phyloP scores from a whole-genome alignment of 2,888 invertebrate genomes.

The Neoitamus cyanurus region DNA sequence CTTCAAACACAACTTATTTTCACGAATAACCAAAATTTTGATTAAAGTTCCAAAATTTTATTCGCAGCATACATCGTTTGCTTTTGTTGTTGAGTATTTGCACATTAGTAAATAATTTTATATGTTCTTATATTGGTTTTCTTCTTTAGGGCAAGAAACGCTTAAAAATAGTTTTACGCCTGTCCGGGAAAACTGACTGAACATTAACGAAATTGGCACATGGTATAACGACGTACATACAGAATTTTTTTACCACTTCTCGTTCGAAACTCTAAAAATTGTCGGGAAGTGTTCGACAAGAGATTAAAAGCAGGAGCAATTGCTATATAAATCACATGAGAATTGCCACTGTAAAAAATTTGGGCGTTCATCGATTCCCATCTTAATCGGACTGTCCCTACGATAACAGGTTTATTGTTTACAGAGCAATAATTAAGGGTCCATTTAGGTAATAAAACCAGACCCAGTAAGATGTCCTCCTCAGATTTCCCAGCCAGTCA shows the following conservation, averaged over 20 bases:
- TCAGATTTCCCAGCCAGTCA: background rate
- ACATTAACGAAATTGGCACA: background rate
- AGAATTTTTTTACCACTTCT: background rate
- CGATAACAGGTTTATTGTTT: conserved; percentile 49
- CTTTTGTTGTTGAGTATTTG: too few relatives aligned
- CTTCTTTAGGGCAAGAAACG: background rate
- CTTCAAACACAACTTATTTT: too few relatives aligned
- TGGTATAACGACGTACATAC: background rate
- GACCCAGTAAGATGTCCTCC: background rate
- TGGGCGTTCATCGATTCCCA: background rate
- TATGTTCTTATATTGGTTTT: too few relatives aligned
- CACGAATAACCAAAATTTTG: too few relatives aligned
- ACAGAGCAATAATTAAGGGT: conserved; percentile 47
- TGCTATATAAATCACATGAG: background rate
- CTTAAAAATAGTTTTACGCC: background rate
- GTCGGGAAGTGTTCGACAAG: background rate
- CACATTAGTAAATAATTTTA: background rate
- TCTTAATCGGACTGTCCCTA: conserved; percentile 10
- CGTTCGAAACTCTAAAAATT: background rate
- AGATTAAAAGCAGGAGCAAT: background rate
- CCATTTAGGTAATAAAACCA: conserved; percentile 21
- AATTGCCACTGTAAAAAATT: background rate
- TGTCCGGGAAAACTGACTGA: too few relatives aligned
- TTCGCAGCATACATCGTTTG: too few relatives aligned
- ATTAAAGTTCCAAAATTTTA: too few relatives aligned